Percentiles rank a stretch among this genome's conserved stretches.
Evolutionary conservation across 2,888 invertebrate genomes (phyloP).

Genomic region (Sphaerophoria taeniata): DNA sequence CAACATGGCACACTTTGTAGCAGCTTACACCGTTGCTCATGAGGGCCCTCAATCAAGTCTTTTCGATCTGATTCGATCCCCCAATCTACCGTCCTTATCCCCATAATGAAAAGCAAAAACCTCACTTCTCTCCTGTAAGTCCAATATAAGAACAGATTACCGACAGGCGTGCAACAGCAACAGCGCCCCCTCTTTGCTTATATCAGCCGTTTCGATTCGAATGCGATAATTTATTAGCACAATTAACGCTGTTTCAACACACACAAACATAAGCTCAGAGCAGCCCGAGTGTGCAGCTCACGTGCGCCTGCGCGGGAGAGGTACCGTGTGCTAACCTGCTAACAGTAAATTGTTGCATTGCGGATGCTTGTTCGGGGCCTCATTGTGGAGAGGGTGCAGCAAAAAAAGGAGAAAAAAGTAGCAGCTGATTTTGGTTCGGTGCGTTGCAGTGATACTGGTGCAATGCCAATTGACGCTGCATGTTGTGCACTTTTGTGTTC

Average conservation of each 20-base stretch:
- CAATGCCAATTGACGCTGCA: conserved; percentile 67
- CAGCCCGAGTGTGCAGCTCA: background rate
- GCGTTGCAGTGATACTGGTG: conserved; percentile 3
- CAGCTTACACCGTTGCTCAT: conserved; percentile 40
- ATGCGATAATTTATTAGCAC: conserved; percentile 74
- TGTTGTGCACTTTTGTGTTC: conserved; percentile 70
- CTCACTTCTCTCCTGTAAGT: conserved; percentile 29
- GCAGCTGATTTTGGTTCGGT: conserved; percentile 50
- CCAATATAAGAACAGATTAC: conserved; percentile 32
- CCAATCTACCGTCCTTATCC: background rate
- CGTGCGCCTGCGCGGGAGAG: background rate
- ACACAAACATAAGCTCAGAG: conserved; percentile 39
- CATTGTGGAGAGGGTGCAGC: conserved; percentile 46
- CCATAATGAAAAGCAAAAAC: conserved; percentile 15
- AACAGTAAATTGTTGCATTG: conserved; percentile 66
- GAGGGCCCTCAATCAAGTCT: conserved; percentile 64
- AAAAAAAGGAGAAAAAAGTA: background rate
- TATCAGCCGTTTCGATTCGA: conserved; percentile 54
- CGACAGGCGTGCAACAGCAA: background rate
- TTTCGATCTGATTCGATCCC: background rate
- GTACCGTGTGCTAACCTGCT: conserved; percentile 59
- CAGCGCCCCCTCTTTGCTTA: conserved; percentile 16
- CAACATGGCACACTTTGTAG: conserved; percentile 69
- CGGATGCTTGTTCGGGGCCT: conserved; percentile 52
- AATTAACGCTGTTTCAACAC: conserved; percentile 74